Base-by-base conservation (phyloP, 2,113 vertebrate genomes). In the Marcusenius ussheri region DNA sequence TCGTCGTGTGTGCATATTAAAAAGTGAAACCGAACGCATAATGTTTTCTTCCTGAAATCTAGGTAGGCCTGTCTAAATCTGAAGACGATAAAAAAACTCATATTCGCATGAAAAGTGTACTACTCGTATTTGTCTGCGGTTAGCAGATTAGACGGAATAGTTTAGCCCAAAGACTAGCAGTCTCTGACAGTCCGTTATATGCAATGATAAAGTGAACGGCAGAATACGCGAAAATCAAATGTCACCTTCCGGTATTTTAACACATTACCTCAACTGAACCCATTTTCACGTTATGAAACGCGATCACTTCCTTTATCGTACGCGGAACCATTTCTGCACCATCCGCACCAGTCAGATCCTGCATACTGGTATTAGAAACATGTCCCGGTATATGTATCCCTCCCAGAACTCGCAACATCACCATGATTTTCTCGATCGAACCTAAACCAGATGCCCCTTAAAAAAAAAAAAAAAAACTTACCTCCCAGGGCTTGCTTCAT, bases 401-500 rank as follows among this genome's bases (percentile, higher is more conserved):
- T 3, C 10, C n/a, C 27, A 27, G n/a, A 70, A 31, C n/a, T 70
- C 10, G n/a, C n/a, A 31, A 42, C 17, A 42, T 31, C 31, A 83
- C 17, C 83, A 45, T 5, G 51, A 31, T 42, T 62, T 51, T 86
- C 42, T 27, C 11, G 39, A 53, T 77, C 58, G 83, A 87, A 70
- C 53, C 70, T 85, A 87, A 88, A 83, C 85, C 89, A 86, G 19
- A 42, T 15, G 56, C 90, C 87, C 74, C 62, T 47, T 31, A 3
- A 15, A 31, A 62, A 58, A 58, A 58, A 58, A 58, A 58, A 27
- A n/a, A 70, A 31, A 19, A 80, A 95, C 97, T 97, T 96, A 98
- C 97, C 97, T 96, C 97, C 97, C 91, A 98, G 91, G 84, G 97
- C 97, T 96, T 98, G 97, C 91, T 98, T 98, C 97, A 98, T 98